Conservation (phyloP, 2,797 vertebrate species). For the Ataeniobius toweri region DNA sequence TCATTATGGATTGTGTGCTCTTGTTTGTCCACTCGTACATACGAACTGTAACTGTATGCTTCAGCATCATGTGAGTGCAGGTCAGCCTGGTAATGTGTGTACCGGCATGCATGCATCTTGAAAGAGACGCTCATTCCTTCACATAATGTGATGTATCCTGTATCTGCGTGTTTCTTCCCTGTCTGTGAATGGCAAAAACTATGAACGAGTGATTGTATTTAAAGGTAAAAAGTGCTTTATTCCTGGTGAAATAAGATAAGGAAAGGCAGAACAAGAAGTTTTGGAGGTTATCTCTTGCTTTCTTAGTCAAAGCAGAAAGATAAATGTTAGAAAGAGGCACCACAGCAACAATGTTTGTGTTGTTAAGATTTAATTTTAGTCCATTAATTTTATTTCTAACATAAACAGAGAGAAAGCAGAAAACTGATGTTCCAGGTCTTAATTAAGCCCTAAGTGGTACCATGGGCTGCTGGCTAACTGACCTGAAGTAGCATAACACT, state of each 20-base stretch:
- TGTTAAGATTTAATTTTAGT: constrained; percentile 3
- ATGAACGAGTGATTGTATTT: constrained; percentile 72
- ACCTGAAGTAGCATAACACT: constrained; percentile 10
- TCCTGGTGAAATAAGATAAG: constrained; percentile 19
- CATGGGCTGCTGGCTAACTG: constrained; percentile 6
- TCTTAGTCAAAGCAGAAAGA: background rate
- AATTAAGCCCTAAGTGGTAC: constrained; percentile 25
- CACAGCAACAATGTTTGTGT: background rate
- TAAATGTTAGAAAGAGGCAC: background rate
- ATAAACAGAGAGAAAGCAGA: background rate
- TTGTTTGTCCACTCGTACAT: constrained; percentile 37
- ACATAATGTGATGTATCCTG: constrained; percentile 41
- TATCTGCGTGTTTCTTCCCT: constrained; percentile 38
- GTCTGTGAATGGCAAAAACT: constrained; percentile 62
- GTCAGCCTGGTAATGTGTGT: constrained; percentile 18
- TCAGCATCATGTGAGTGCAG: constrained; percentile 25
- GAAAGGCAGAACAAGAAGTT: background rate
- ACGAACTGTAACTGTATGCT: constrained; percentile 17
- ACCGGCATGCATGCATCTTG: constrained; percentile 38
- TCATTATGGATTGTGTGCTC: constrained; percentile 39
- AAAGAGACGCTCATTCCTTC: constrained; percentile 41
- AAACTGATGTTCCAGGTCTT: background rate
- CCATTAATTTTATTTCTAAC: background rate
- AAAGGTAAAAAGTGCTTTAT: constrained; percentile 29
- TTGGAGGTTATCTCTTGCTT: background rate